A percentile compares a stretch with the other conserved stretches of the same genome.
These are phyloP conservation scores for Euzetes globulus DNA, from an alignment of 2,888 invertebrate genomes.

Conservation along the genomic window DNA sequence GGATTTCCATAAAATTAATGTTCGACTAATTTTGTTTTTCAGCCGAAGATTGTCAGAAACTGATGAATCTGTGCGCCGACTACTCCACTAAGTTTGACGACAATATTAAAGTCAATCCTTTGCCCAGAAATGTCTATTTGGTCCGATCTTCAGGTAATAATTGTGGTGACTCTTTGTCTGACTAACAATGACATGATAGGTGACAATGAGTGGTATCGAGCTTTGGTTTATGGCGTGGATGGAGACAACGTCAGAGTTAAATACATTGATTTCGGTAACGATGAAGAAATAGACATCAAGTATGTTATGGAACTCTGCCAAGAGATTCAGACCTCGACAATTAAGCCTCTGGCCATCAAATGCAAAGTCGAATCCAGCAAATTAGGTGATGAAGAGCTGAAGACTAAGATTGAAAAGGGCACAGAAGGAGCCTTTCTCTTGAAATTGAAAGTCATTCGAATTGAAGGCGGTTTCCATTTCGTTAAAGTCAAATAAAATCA, in stretches of 20 bases:
- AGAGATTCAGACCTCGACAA: neutral
- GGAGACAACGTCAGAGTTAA: neutral
- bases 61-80: neutral
- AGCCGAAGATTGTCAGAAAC: neutral
- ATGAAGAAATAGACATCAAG: neutral
- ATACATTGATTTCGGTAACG: conserved; percentile 30
- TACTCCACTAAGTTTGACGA: neutral
- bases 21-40: neutral
- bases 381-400: neutral
- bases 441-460: neutral
- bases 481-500: conserved; percentile 18
- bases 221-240: neutral
- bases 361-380: conserved; percentile 3
- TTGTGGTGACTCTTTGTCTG: neutral
- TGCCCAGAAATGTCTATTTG: neutral
- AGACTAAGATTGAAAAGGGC: neutral
- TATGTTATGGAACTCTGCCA: neutral
- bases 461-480: neutral
- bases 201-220: conserved; percentile 24
- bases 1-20: neutral
- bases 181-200: neutral
- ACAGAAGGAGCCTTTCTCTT: neutral
- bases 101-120: neutral
- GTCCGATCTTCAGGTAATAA: neutral
- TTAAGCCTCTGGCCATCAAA: conserved; percentile 7